Evolutionary conservation across 2,113 vertebrate species (phyloP), one percentile per base, ranked within the genome.

Genomic region (Pavo muticus): DNA sequence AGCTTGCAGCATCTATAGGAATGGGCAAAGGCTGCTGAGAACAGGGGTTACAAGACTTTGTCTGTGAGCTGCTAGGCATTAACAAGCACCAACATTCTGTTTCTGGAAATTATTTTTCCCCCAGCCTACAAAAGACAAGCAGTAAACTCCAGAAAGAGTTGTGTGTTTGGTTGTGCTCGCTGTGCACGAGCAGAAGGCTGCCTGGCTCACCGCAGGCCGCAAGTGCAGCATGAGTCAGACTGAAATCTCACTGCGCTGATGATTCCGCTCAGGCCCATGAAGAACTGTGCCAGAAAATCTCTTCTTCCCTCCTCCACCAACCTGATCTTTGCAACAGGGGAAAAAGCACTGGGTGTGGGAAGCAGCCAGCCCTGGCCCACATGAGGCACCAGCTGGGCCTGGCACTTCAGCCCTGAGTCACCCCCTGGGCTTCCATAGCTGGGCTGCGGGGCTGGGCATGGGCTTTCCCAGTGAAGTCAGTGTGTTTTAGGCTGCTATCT

Each of bases 401-500:
- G 69, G 70, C 68, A 23, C 20, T 25, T 40, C 61, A 4, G 61
- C 61, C 25, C 37, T 69, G 76, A 94, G 80, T 89, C 13, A 95
- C 37, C 91, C 88, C 92, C 11, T 27, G 81, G 57, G 11, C 68
- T 82, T 77, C 44, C 30, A 78, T 84, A 78, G 76, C 47, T 71
- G 64, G 69, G n/a, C 42, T 61, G 47, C 1, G 45, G 84, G 25
- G 47, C 6, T 47, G 69, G 56, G 35, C 35, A 90, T 13, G 47
- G 47, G 70, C 39, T 82, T 96, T 73, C 87, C 84, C 92, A 88
- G 52, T 65, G 59, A 95, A 92, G 77, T 82, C 80, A 91, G 94
- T 61, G 81, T 83, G n/a, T 64, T 74, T 44, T 32, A 95, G 70
- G 71, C 39, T 10, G 19, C 39, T 92, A 15, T 71, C 80, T 69